These are phyloP conservation scores for Molossus alvarezi DNA, from an alignment of 2,797 vertebrate genomes.

Conservation along the genomic window DNA sequence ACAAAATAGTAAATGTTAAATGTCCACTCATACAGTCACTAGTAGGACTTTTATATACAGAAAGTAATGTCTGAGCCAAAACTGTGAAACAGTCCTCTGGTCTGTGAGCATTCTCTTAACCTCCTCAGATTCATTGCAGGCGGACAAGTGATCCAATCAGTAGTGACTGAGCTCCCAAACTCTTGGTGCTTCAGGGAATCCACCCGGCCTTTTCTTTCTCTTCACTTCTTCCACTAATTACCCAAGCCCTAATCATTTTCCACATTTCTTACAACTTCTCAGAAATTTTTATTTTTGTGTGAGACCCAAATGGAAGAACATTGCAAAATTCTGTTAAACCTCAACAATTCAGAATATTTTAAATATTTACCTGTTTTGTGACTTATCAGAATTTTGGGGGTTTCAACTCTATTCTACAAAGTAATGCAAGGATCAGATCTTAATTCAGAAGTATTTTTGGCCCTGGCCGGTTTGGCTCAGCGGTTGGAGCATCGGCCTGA, in stretches of 20 bases:
- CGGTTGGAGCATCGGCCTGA: too few species aligned
- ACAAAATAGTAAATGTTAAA: slow-evolving; percentile 84
- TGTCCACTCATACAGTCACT: slow-evolving; percentile 79
- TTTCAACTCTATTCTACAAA: neutral
- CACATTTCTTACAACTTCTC: slow-evolving; percentile 56
- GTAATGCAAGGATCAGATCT: slow-evolving; percentile 3
- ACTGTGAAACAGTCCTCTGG: slow-evolving; percentile 62
- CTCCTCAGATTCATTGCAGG: slow-evolving; percentile 72
- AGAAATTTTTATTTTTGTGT: slow-evolving; percentile 57
- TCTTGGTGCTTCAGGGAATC: neutral
- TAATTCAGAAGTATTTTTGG: slow-evolving; percentile 60
- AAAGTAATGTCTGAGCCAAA: slow-evolving; percentile 76
- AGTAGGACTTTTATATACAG: slow-evolving; percentile 82
- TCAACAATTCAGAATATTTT: slow-evolving; percentile 48
- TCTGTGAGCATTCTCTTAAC: slow-evolving; percentile 68
- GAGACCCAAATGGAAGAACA: slow-evolving; percentile 34
- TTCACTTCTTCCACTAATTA: slow-evolving; percentile 23
- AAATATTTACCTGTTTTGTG: slow-evolving; percentile 68
- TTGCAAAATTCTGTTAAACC: slow-evolving; percentile 50
- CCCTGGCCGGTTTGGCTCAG: too few species aligned
- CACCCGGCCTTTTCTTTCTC: neutral
- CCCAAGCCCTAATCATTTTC: neutral
- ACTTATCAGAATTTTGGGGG: slow-evolving; percentile 44
- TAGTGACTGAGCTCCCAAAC: slow-evolving; percentile 12
- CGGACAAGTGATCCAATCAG: slow-evolving; percentile 37